Base-by-base conservation (phyloP, 2,888 invertebrate species). In the Theretra japonica region DNA sequence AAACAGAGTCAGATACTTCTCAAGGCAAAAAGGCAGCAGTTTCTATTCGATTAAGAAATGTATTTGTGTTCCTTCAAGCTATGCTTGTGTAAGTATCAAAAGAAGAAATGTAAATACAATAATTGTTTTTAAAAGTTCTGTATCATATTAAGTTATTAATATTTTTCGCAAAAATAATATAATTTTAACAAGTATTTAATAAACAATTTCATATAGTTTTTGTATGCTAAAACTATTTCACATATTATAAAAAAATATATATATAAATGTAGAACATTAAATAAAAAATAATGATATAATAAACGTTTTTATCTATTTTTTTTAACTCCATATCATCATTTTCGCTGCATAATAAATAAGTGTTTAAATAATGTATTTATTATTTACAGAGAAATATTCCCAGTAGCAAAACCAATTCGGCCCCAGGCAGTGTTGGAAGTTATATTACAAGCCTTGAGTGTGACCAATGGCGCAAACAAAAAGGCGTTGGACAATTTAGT, bases 31-130 rank as follows among this genome's bases (percentile, higher is more conserved):
- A 83, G 23, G 33, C 74, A 0, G 15, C 86, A 7, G 76, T 92
- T 1, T 79, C 79, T 70, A 87, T 77, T 5, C 83, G 88, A 72
- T 82, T 94, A 0, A 86, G 81, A 58, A 94, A 94, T 77, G 75
- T 92, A n/a, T 86, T 94, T 19, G 78, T 93, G 0, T 92, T 89
- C 74, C 87, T 94, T 50, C 94, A 94, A 70, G 93, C 94, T 70
- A 91, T 92, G 90, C 88, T 94, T 72, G 91, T 94, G 94, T 94
- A 79, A 91, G 94, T 92, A 80, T 62, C 41, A 25, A n/a, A n/a
- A 53, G 6, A 53, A n/a, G 7, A 5, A n/a, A 53, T 53, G n/a
- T 53, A n/a, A 17, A 5, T 53, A n/a, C 6, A 53, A 5, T n/a
- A n/a, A 19, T 53, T 53, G 5, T 53, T 15, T 41, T 41, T 41